These are phyloP conservation scores for Melanotaenia duboulayi DNA, from an alignment of 2,113 vertebrate genomes.

Conservation along the genomic window DNA sequence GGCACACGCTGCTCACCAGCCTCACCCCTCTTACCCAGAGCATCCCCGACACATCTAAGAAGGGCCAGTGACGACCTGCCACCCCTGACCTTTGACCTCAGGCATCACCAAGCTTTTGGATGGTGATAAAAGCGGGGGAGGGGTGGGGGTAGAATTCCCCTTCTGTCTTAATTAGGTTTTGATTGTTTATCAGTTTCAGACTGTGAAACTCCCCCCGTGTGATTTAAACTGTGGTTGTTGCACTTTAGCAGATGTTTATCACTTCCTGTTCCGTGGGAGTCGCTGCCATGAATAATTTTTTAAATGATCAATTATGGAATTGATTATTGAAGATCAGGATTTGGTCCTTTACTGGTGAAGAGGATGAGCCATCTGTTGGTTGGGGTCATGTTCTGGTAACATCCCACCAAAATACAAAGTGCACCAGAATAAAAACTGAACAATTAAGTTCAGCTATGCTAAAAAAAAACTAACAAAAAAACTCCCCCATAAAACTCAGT, in stretches of 20 bases:
- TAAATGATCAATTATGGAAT: too few relatives aligned
- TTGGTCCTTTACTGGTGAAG: too few relatives aligned
- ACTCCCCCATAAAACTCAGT: too few relatives aligned
- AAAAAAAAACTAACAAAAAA: too few relatives aligned
- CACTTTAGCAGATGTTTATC: constrained; percentile 3
- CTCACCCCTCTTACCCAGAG: constrained; percentile 88
- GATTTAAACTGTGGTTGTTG: neutral
- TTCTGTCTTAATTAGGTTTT: neutral
- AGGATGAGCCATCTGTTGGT: too few relatives aligned
- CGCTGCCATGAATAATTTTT: too few relatives aligned
- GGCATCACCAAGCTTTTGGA: too few relatives aligned
- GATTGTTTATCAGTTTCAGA: constrained; percentile 10
- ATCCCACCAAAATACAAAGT: neutral
- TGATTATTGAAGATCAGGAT: too few relatives aligned
- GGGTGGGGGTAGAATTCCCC: neutral
- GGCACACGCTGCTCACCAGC: constrained; percentile 86
- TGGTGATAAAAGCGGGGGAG: neutral
- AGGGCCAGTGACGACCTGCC: constrained; percentile 54
- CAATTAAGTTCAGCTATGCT: too few relatives aligned
- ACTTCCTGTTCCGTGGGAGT: too few relatives aligned
- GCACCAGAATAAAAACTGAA: neutral
- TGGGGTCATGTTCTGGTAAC: neutral
- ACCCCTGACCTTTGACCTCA: neutral
- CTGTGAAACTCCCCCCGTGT: neutral
- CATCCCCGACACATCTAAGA: constrained; percentile 86